Conservation (phyloP, 2,888 invertebrate species). For the Biston betularia region DNA sequence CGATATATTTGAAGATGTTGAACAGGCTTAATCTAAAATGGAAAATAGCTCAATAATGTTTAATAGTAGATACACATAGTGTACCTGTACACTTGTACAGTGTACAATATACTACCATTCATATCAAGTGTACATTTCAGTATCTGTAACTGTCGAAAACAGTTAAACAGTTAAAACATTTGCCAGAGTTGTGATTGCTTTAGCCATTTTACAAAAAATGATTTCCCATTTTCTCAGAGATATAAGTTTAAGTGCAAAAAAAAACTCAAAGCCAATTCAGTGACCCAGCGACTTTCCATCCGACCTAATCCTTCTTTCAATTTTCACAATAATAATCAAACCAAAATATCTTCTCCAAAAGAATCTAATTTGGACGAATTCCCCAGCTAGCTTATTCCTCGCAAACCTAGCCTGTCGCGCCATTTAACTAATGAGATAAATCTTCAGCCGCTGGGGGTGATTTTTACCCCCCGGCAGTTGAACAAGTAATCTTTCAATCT, state of each 20-base stretch:
- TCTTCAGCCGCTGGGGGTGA: constrained; percentile 65
- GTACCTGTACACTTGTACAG: too few species aligned
- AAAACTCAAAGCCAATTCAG: not conserved
- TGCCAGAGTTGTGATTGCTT: too few species aligned
- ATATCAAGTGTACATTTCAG: too few species aligned
- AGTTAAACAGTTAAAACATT: too few species aligned
- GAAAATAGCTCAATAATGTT: too few species aligned
- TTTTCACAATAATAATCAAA: constrained; percentile 23
- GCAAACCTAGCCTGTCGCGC: constrained; percentile 63
- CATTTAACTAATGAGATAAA: constrained; percentile 85
- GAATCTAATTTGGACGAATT: constrained; percentile 44
- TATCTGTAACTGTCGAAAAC: too few species aligned
- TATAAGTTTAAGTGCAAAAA: not conserved
- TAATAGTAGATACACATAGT: too few species aligned
- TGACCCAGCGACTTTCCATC: not conserved
- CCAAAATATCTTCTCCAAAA: constrained; percentile 30
- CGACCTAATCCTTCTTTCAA: constrained; percentile 23
- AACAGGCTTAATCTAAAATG: too few species aligned
- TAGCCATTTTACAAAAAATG: not conserved
- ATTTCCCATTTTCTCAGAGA: not conserved
- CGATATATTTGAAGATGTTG: too few species aligned
- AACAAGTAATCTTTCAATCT: constrained; percentile 83
- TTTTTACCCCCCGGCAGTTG: constrained; percentile 74
- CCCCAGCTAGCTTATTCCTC: constrained; percentile 56
- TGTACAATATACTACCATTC: too few species aligned